phyloP scores from a whole-genome alignment of 1,140 invertebrate genomes.

The Conus betulinus region DNA sequence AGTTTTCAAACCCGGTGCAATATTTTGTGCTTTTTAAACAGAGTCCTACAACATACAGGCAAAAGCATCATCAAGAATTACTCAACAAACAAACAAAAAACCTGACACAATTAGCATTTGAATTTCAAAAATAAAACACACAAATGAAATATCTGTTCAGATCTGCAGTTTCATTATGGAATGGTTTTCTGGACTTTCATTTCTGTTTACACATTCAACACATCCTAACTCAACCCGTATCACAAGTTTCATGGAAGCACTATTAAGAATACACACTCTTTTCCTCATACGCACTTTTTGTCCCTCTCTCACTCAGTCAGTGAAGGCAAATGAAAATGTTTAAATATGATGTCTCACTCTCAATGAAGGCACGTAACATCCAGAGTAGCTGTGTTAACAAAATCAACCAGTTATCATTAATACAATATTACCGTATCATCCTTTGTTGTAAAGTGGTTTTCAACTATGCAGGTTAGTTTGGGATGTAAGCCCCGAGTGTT shows the following conservation, averaged over 20 bases:
- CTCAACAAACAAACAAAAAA: too few species aligned
- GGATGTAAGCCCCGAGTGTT: constrained; percentile 77
- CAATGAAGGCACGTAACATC: neutral
- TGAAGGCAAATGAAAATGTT: neutral
- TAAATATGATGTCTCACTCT: neutral
- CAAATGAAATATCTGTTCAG: neutral
- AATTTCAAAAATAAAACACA: neutral
- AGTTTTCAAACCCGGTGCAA: neutral
- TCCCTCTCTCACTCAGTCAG: neutral
- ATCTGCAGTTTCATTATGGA: neutral
- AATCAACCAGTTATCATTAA: neutral
- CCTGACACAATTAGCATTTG: too few species aligned
- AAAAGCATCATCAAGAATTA: neutral
- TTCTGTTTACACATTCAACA: neutral
- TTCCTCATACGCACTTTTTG: neutral
- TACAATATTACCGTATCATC: neutral
- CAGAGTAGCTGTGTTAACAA: neutral
- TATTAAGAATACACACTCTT: neutral
- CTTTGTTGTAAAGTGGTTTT: neutral
- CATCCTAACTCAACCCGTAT: neutral
- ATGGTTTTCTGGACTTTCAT: neutral
- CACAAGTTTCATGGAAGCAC: neutral
- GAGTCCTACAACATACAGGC: neutral
- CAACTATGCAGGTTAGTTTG: constrained; percentile 39
- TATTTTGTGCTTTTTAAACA: neutral